Evolutionary conservation across 1,140 invertebrate species (phyloP), one percentile per base, ranked within the genome.

Genomic region (Notospermus geniculatus): DNA sequence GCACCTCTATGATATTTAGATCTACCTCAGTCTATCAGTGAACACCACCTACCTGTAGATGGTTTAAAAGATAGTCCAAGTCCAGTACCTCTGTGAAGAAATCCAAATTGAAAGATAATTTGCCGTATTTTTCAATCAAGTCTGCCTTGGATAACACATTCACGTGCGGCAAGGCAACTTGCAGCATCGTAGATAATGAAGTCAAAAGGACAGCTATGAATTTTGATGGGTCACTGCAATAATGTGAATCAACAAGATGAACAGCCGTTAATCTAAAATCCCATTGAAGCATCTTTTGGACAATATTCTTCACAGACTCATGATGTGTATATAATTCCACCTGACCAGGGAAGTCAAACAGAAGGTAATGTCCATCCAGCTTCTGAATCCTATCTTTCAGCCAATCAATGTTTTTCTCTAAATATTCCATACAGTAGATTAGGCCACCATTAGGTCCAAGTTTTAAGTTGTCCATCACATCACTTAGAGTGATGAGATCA

Each of bases 61-160:
- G 84, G 45, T 97, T 91, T 2, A 97, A 78, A n/a, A 99, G 81
- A 83, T 93, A 94, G 63, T 89, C 87, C 28, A 99, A 84, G 84
- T 98, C 91, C 45, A 98, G 83, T 2, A 99, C 93, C 82, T 98
- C 94, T 29, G 94, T 97, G 77, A 98, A 99, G 83, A 90, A 99
- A 77, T 98, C 93, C 30, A 98, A 82, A 74, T 90, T 90, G 78
- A 97, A 98, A 62, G 89, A 86, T 46, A 97, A 81, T 73, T 88
- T 89, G 46, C 88, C 85, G 68, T 71, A 90, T 75, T 91, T 88
- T 72, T 91, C 87, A 62, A 98, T 84, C 60, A 98, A 82, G 85
- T 99, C 97, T 41, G 92, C 87, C 84, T 99, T 99, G 22, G 95
- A 97, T 46, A 99, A 84, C 25, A 99, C 84, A 84, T 99, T 99